Base-by-base conservation (phyloP, 2,113 vertebrate species). In the Lepisosteus osseus region DNA sequence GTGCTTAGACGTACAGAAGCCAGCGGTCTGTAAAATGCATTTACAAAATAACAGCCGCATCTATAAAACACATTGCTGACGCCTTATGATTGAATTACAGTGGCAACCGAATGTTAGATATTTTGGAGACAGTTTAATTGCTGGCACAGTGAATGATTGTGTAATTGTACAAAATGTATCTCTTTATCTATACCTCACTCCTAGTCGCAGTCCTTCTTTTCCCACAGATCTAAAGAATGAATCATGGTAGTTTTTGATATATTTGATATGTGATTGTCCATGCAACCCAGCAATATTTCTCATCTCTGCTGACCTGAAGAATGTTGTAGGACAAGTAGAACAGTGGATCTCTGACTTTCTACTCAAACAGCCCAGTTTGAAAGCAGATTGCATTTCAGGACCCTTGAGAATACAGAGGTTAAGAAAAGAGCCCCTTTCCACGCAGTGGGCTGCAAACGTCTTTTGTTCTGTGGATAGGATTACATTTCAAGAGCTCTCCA, bases 381-480 rank as follows among this genome's bases (percentile, higher is more conserved):
- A 64, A 61, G 45, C 40, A 40, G 68, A 70, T 66, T 70, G 61
- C 44, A 68, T 66, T 70, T 70, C 61, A 47, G 68, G 54, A 11
- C 73, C 66, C 73, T 56, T 15, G 73, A 64, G 72, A 68, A 17
- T 3, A 6, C 8, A 29, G 47, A 63, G 72, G 43, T 70, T 74
- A 70, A 69, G 54, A 74, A 69, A 74, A 65, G n/a, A n/a, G 44
- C 40, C 69, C 56, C 41, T 70, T 47, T 70, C 68, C 73, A 29
- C 13, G 40, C 59, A 17, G 55, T 74, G 45, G 47, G 41, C 67
- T 54, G 40, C 68, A 65, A 45, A 43, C 40, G 64, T 54, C 67
- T 59, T 74, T 69, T 74, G 66, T 74, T 69, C 67, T 65, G 13
- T 14, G 73, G 67, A 41, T 64, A 65, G 67, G 67, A 64, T 74